Evolutionary conservation across 2,797 vertebrate species (phyloP).

Genomic region (Artibeus lituratus): DNA sequence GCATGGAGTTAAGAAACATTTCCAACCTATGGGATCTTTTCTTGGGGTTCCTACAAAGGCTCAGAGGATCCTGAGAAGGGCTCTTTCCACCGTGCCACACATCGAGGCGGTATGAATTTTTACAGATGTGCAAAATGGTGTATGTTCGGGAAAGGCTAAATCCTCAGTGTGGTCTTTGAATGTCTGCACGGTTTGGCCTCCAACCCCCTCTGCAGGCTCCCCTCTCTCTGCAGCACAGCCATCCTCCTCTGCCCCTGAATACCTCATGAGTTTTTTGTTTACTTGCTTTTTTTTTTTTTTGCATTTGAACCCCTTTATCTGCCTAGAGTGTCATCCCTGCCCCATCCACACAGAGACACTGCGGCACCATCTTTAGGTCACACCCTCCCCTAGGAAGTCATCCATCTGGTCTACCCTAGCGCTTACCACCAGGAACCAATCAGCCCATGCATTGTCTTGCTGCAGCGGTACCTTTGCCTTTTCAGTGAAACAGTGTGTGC

Average conservation of each 20-base stretch:
- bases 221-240: neutral
- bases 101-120: neutral
- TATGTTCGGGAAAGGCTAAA: neutral
- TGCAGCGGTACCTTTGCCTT: neutral
- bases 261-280: neutral
- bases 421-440: neutral
- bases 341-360: neutral
- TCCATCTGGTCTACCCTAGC: neutral
- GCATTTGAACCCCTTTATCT: neutral
- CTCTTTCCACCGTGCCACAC: neutral
- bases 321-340: too few relatives aligned
- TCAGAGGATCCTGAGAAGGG: neutral
- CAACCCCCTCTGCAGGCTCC: neutral
- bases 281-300: neutral
- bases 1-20: neutral
- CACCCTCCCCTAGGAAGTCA: neutral
- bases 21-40: neutral
- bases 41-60: neutral
- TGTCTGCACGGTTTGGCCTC: neutral
- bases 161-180: neutral
- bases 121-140: neutral
- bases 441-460: neutral
- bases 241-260: neutral
- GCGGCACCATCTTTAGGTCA: neutral
- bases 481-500: neutral